Evolutionary conservation across 2,113 vertebrate genomes (phyloP), one percentile per base, ranked within the genome.

Genomic region (Chrysemys picta): DNA sequence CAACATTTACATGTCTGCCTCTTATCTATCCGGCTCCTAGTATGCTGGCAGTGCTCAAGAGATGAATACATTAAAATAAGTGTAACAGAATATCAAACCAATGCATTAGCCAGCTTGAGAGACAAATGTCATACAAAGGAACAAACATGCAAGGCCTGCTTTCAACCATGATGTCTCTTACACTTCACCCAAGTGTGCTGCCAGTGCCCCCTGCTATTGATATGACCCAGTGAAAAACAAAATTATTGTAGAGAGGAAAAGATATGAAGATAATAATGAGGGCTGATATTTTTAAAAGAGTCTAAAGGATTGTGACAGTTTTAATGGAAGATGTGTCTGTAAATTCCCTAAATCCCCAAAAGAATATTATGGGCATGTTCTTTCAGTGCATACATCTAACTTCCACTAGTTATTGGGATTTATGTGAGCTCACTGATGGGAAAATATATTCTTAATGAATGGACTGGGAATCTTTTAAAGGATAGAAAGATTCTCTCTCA

Each of bases 391-490:
- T 79, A 82, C 0, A 0, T 56, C 5, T 80, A 17, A 85, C 87
- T 86, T 62, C 80, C 12, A 59, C 54, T 93, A 56, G 90, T 86
- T 89, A 50, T 10, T 22, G 31, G 22, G 42, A 7, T 2, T 91
- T 94, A 85, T 2, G 11, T 83, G 86, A 57, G 88, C 35, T 82
- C 78, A 56, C 11, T 89, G 75, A 54, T 65, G n/a, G 56, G 50
- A 94, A 89, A 87, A 56, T 17, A 25, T 86, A 93, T 82, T 49
- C 1, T 1, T 52, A 7, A 27, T 56, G 31, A 89, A 89, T 80
- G 65, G 69, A 82, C 22, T 92, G 50, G 90, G 25, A 83, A 86
- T 38, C 53, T 87, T 87, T 79, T 29, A 86, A 95, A 94, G 49
- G 38, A 22, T 83, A 42, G 25, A 16, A 16, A 45, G 16, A 65